Percentiles rank a stretch among this genome's conserved stretches.
Conservation (phyloP, 1,140 invertebrate genomes). For the Polypedilum vanderplanki region DNA sequence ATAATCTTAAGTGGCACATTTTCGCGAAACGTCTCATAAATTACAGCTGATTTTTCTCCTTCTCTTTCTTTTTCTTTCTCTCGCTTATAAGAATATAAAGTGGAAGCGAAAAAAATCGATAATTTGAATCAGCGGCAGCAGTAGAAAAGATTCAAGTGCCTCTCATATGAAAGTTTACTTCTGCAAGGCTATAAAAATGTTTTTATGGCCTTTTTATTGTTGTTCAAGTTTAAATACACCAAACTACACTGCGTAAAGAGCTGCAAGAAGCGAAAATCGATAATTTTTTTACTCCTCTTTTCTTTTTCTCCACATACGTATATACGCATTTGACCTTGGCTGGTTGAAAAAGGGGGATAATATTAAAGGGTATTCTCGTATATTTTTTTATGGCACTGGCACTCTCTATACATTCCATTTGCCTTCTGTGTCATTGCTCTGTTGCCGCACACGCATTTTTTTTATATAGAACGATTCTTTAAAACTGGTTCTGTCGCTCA, state of each 20-base stretch:
- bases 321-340: background rate
- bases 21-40: slow-evolving; percentile 16
- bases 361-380: background rate
- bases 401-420: no score
- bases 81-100: background rate
- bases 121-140: slow-evolving; percentile 8
- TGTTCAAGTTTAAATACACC: background rate
- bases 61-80: background rate
- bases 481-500: no score
- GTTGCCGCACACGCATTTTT: background rate
- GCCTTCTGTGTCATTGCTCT: background rate
- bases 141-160: background rate
- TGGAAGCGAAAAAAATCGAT: background rate
- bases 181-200: slow-evolving; percentile 12
- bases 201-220: slow-evolving; percentile 14
- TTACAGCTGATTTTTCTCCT: slow-evolving; percentile 18
- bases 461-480: no score
- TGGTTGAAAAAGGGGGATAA: background rate
- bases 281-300: background rate
- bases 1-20: slow-evolving; percentile 18
- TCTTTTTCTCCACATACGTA: background rate
- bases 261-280: background rate
- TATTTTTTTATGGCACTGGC: background rate
- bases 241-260: background rate
- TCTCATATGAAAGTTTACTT: slow-evolving; percentile 19